Base-by-base conservation (phyloP, 2,888 invertebrate species). In the Drosophila emarginata region DNA sequence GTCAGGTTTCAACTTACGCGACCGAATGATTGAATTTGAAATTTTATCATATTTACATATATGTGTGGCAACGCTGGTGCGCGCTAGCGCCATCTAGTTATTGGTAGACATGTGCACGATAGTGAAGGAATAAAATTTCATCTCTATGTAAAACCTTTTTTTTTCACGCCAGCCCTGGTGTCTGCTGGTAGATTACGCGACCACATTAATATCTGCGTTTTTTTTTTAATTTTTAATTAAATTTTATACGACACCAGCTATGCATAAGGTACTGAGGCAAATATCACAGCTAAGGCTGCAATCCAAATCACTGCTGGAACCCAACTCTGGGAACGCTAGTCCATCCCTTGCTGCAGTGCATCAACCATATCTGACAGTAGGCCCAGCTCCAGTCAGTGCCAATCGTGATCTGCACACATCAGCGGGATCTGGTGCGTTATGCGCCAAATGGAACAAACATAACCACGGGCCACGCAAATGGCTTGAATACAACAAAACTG, bases 401-500 rank as follows among this genome's bases (percentile, higher is more conserved):
- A 40, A 64, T 40, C 21, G 54, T 39, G 23, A 63, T 69, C 53
- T 45, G 66, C 91, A 91, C 73, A 91, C 90, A 4, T 76, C 87
- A 2, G 57, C 75, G 18, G 58, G 57, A 3, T 39, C 60, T 39
- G 82, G 82, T 18, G 62, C 68, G 0, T 60, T 89, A 2, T 77
- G 81, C 23, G 40, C 72, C 28, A 89, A 87, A 36, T 91, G 90
- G 89, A 90, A 90, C 61, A 89, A 89, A 69, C 72, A 87, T 61
- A 89, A 88, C 36, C 76, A 73, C 0, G 91, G 89, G 7, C 94
- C 95, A 0, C 93, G 85, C 69, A 92, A 92, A 52, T 97, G 95
- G 93, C 78, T 95, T 65, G 79, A 89, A 14, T 92, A 95, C 77
- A 98, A 98, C 91, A 94, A 95, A 62, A 94, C 93, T 82, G 93